Conservation (phyloP, 2,797 vertebrate species). For the Lacerta agilis region DNA sequence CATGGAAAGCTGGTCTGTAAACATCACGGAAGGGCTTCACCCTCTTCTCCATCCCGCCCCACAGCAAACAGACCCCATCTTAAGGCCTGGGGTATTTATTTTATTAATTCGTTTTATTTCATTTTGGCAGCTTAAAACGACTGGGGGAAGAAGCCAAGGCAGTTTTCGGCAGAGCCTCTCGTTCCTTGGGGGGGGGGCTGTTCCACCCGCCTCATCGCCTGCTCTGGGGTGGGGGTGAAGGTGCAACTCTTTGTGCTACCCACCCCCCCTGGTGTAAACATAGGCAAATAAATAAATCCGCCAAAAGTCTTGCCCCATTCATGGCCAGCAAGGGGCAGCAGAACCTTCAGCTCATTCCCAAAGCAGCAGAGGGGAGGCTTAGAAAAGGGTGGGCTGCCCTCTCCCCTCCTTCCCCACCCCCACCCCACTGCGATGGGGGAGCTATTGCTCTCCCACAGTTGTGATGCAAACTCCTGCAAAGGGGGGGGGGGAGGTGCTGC, state of each 20-base stretch:
- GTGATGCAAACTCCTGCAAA: slow-evolving; percentile 46
- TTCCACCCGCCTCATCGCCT: background rate
- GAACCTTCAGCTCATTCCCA: background rate
- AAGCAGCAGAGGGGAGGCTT: background rate
- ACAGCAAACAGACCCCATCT: slow-evolving; percentile 56
- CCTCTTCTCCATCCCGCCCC: slow-evolving; percentile 56
- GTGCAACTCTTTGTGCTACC: background rate
- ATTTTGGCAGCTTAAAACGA: slow-evolving; percentile 74
- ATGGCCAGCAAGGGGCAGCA: slow-evolving; percentile 15
- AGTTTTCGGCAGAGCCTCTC: slow-evolving; percentile 6
- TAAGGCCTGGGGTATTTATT: slow-evolving; percentile 59
- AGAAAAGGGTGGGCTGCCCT: background rate
- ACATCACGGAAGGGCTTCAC: slow-evolving; percentile 69
- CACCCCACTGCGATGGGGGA: too few species aligned
- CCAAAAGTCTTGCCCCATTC: slow-evolving; percentile 1
- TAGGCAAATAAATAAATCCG: slow-evolving; percentile 75
- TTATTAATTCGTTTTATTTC: slow-evolving; percentile 19
- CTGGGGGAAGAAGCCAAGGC: slow-evolving; percentile 39
- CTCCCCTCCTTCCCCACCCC: background rate
- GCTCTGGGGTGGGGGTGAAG: slow-evolving; percentile 29
- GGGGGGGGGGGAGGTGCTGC: background rate
- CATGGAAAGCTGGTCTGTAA: slow-evolving; percentile 67
- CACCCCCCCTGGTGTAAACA: slow-evolving; percentile 66
- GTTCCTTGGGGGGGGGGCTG: background rate
- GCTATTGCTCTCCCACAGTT: background rate